Evolutionary conservation across 2,113 vertebrate species (phyloP), one percentile per base, ranked within the genome.

Genomic region (Prochilodus magdalenae): DNA sequence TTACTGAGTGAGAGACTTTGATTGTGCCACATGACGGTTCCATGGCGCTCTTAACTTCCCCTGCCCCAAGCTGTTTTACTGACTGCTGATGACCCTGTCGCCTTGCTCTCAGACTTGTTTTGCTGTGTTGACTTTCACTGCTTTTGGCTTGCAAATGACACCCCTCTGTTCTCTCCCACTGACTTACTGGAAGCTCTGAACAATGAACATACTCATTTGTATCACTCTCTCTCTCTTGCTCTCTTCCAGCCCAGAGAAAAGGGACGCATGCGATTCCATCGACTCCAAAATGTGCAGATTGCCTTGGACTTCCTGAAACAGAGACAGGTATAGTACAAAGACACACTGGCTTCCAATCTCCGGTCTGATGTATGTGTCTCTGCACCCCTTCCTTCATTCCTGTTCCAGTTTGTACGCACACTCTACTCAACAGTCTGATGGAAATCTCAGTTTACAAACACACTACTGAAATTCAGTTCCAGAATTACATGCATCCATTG

Each of bases 241-340:
- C 77, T 72, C 59, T 85, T 88, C 0, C 88, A 94, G 94, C 92
- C 94, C 79, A 92, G 94, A 89, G 94, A 95, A 90, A 95, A 94
- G 75, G 94, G 94, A 2, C 92, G 94, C 2, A 95, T 95, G 94
- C 90, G 94, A 77, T 95, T 94, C 86, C 94, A 95, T 86, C 88
- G 93, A 80, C 91, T 94, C 55, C 94, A 94, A 85, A 94, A 94
- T 82, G 93, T 94, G 75, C 92, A 94, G 85, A 94, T 95, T 24
- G 94, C 94, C 0, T 83, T 95, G 88, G 92, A 94, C 89, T 94
- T 94, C 88, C 93, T 94, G 69, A 94, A 94, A 82, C 94, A 95
- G 87, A 93, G 93, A 95, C 94, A 95, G 92, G 94, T 94, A 82
- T 22, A 57, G 22, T 4, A 75, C 24, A 55, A 74, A 22, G n/a